Evolutionary conservation across 2,113 vertebrate genomes (phyloP).

Genomic region (Halichoeres trimaculatus): DNA sequence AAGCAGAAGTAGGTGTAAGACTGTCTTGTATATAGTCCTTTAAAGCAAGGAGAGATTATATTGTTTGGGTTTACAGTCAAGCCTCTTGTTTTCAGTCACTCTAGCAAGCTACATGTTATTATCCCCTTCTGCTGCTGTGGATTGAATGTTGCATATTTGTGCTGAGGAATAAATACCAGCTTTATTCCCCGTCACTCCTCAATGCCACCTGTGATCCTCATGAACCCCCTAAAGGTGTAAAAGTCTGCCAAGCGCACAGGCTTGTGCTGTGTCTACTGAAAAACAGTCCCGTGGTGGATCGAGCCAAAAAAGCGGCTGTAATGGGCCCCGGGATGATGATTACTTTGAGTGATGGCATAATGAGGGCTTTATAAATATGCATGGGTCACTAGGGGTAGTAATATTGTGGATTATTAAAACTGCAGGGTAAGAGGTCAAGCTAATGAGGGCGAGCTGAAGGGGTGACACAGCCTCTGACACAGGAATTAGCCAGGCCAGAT

Average conservation of each 20-base stretch:
- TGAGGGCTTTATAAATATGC: constrained; percentile 83
- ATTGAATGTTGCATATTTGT: constrained; percentile 43
- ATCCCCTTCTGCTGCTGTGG: constrained; percentile 7
- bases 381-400: constrained; percentile 75
- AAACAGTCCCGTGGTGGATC: constrained; percentile 47
- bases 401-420: constrained; percentile 80
- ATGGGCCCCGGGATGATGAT: constrained; percentile 82
- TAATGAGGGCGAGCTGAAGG: constrained; percentile 56
- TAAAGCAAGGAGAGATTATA: constrained; percentile 31
- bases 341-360: constrained; percentile 82
- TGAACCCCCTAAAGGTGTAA: constrained; percentile 37
- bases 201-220: constrained; percentile 50
- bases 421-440: constrained; percentile 78
- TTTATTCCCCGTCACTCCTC: constrained; percentile 39
- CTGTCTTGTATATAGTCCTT: constrained; percentile 19
- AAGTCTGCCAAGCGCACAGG: constrained; percentile 40
- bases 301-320: constrained; percentile 69
- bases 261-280: constrained; percentile 50
- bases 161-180: constrained; percentile 3
- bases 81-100: background rate
- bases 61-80: constrained; percentile 29
- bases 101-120: background rate
- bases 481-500: constrained; percentile 47
- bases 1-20: constrained; percentile 13
- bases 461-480: constrained; percentile 22